A percentile compares a stretch with the other conserved stretches of the same genome.
phyloP scores from a whole-genome alignment of 2,113 vertebrate species.

The Marmota monax region DNA sequence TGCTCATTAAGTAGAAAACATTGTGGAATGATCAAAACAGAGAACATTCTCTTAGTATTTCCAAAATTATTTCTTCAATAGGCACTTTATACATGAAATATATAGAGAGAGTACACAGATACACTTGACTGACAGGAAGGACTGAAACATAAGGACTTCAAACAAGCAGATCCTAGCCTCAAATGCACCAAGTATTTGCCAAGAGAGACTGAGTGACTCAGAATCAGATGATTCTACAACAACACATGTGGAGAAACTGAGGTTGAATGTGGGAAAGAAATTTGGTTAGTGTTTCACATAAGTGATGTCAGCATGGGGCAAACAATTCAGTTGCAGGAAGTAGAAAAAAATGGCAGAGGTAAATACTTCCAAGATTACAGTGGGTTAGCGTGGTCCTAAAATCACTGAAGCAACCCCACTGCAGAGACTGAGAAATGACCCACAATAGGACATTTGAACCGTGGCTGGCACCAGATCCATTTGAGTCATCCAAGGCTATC shows the following conservation, averaged over 20 bases:
- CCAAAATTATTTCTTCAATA: neutral
- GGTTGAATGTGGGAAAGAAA: slow-evolving; percentile 26
- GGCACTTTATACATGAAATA: neutral
- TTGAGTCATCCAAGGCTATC: neutral
- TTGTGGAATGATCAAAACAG: neutral
- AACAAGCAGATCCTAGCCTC: neutral
- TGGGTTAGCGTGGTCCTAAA: neutral
- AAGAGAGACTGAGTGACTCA: neutral
- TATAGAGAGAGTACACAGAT: neutral
- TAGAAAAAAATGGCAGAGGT: neutral
- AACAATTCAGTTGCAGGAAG: slow-evolving; percentile 46
- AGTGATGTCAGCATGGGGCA: slow-evolving; percentile 22
- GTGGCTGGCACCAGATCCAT: neutral
- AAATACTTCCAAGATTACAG: neutral
- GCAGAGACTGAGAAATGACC: neutral
- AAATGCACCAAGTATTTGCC: neutral
- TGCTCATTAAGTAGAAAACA: neutral
- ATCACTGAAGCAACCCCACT: neutral
- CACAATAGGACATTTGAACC: neutral
- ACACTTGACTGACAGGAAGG: slow-evolving; percentile 39
- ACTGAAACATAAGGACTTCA: neutral
- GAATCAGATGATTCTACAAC: neutral
- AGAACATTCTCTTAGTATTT: neutral
- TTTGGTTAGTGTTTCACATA: neutral
- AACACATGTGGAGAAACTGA: slow-evolving; percentile 51